A percentile compares a stretch with the other conserved stretches of the same genome.
Evolutionary conservation across 2,113 vertebrate species (phyloP).

Genomic region (Chaetura pelagica): DNA sequence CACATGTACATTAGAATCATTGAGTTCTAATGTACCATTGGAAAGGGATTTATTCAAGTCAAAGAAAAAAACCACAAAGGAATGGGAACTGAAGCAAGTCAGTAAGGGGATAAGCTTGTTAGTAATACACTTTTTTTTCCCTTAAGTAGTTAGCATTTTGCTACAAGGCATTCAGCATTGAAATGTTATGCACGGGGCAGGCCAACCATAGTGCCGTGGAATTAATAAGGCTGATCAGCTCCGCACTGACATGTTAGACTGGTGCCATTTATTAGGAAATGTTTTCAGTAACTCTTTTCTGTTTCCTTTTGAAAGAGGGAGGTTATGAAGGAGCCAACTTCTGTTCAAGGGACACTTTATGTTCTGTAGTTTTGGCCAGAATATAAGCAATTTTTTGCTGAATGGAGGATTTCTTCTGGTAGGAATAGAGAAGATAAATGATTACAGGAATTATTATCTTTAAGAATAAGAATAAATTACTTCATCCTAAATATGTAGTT

Average conservation of each 20-base stretch:
- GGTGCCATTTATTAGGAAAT: neutral
- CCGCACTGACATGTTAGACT: neutral
- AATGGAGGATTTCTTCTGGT: neutral
- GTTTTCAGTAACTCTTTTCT: neutral
- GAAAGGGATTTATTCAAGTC: neutral
- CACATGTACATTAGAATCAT: neutral
- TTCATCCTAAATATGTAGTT: neutral
- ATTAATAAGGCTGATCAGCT: neutral
- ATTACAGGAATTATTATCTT: neutral
- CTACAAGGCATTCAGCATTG: neutral
- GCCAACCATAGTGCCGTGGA: neutral
- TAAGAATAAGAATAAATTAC: neutral
- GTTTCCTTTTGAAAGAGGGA: neutral
- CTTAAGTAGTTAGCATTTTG: neutral
- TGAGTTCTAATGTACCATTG: neutral
- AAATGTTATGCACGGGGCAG: neutral
- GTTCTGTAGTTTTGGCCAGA: neutral
- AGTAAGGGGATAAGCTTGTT: neutral
- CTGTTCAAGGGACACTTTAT: neutral
- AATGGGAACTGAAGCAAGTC: neutral
- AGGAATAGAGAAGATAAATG: neutral
- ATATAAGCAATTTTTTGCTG: neutral
- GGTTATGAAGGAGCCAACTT: neutral
- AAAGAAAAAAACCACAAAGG: neutral
- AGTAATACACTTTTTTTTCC: neutral